These are phyloP conservation scores for Otocyon megalotis DNA, from an alignment of 2,113 vertebrate species.

Conservation along the genomic window DNA sequence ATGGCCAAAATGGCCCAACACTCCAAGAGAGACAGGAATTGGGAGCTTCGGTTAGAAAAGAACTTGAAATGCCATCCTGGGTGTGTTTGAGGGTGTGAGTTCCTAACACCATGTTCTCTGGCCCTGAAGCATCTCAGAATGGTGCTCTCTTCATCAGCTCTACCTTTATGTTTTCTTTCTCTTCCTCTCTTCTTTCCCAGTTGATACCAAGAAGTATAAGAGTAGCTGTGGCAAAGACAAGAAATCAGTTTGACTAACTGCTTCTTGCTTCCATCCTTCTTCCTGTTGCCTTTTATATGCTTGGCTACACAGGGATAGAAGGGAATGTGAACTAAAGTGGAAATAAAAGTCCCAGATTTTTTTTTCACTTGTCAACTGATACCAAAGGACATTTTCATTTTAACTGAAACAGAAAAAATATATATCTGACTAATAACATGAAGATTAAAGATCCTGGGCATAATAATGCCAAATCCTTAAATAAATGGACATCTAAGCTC, in stretches of 20 bases:
- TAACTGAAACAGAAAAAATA: conserved; percentile 31
- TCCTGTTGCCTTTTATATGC: rapidly evolving
- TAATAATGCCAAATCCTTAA: conserved; percentile 70
- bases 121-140: background rate
- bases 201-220: background rate
- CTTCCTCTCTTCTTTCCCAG: background rate
- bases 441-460: conserved; percentile 53
- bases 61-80: background rate
- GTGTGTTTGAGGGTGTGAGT: background rate
- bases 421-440: conserved; percentile 33
- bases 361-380: conserved; percentile 5
- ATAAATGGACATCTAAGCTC: conserved; percentile 66
- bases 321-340: background rate
- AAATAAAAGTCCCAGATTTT: background rate
- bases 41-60: background rate
- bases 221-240: background rate
- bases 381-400: conserved; percentile 56
- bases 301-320: background rate
- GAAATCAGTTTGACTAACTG: background rate
- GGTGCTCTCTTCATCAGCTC: background rate
- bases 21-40: background rate
- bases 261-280: background rate
- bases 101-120: background rate
- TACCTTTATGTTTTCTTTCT: background rate
- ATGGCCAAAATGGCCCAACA: background rate